Percentiles rank a stretch among this genome's conserved stretches.
Evolutionary conservation across 2,888 invertebrate species (phyloP).

Genomic region (Sarcophaga subvicina): DNA sequence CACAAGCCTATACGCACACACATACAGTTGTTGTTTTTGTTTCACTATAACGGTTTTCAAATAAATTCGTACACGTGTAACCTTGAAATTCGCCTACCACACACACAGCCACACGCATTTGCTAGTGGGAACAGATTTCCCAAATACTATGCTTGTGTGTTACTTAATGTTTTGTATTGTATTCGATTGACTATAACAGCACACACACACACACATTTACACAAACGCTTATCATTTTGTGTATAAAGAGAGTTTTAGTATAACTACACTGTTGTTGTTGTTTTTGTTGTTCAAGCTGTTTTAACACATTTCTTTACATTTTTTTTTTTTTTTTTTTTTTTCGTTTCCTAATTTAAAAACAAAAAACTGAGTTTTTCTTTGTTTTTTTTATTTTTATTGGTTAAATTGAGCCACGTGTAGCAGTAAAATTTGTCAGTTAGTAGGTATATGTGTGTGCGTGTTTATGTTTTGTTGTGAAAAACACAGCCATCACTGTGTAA

Average conservation of each 20-base stretch:
- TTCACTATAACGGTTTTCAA: not conserved
- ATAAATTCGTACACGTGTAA: constrained; percentile 51
- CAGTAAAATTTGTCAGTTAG: constrained; percentile 29
- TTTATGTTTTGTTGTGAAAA: not conserved
- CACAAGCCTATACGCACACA: not conserved
- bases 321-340: constrained; percentile 2
- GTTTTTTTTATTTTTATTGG: not conserved
- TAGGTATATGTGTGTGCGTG: not conserved
- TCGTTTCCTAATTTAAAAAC: not conserved
- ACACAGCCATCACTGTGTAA: not conserved
- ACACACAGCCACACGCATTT: not conserved
- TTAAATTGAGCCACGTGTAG: constrained; percentile 29
- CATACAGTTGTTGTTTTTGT: not conserved
- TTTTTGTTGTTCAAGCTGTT: not conserved
- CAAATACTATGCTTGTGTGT: not conserved
- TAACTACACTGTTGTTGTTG: not conserved
- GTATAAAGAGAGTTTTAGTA: not conserved
- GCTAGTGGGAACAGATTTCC: not conserved
- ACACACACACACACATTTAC: not conserved
- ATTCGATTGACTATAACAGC: not conserved
- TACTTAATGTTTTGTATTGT: not conserved
- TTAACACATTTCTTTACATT: not conserved
- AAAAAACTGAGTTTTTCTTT: not conserved
- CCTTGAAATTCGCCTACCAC: constrained; percentile 23
- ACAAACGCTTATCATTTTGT: not conserved